phyloP scores from a whole-genome alignment of 2,113 vertebrate species.

The Nothobranchius kuhntae region DNA sequence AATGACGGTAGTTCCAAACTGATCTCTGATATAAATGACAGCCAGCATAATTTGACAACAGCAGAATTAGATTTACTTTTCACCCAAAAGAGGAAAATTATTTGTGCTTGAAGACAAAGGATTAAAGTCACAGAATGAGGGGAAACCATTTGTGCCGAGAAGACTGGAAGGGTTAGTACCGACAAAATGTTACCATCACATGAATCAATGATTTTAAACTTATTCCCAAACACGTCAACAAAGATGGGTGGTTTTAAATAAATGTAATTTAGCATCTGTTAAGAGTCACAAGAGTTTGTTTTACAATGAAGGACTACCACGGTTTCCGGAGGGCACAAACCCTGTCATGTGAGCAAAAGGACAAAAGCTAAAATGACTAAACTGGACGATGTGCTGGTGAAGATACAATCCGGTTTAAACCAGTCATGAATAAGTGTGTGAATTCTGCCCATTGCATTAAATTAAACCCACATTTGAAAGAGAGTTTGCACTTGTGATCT shows the following conservation, averaged over 20 bases:
- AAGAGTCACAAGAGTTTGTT: not conserved
- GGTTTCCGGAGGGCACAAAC: not conserved
- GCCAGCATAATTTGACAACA: conserved; percentile 10
- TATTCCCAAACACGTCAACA: conserved; percentile 25
- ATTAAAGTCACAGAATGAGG: conserved; percentile 1
- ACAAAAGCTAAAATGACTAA: not conserved
- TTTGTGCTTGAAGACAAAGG: conserved; percentile 9
- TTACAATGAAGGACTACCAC: not conserved
- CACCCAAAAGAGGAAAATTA: not conserved
- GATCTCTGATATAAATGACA: conserved; percentile 6
- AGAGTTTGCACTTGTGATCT: conserved; percentile 16
- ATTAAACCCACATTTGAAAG: conserved; percentile 24
- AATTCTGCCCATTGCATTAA: conserved; percentile 2
- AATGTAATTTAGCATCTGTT: conserved; percentile 3
- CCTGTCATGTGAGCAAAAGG: not conserved
- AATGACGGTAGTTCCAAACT: conserved; percentile 5
- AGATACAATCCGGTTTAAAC: not conserved
- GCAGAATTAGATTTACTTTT: conserved; percentile 17
- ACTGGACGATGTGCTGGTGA: not conserved
- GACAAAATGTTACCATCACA: not conserved
- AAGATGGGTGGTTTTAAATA: conserved; percentile 6
- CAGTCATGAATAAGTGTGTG: not conserved
- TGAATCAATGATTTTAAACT: conserved; percentile 17
- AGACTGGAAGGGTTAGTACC: not conserved
- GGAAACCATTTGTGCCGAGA: not conserved